Percentiles rank a stretch among this genome's conserved stretches.
phyloP scores from a whole-genome alignment of 2,888 invertebrate species.

The Sesia apiformis region DNA sequence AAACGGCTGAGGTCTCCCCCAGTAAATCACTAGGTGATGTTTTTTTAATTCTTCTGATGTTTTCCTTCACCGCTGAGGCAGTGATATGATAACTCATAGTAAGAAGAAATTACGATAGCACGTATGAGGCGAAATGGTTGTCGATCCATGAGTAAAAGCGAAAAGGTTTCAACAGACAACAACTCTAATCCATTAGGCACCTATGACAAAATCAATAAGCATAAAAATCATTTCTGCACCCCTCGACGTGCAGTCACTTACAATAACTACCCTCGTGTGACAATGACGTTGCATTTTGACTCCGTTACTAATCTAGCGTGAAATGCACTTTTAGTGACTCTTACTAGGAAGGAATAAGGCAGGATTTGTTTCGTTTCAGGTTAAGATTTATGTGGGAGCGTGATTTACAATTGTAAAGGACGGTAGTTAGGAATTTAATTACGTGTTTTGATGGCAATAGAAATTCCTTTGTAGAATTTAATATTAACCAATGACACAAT shows the following conservation, averaged over 20 bases:
- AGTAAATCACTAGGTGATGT: no score
- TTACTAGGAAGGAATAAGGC: neutral
- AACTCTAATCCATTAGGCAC: neutral
- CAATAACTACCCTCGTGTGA: conserved; percentile 13
- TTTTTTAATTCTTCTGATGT: no score
- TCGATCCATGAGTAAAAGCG: no score
- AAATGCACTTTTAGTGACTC: neutral
- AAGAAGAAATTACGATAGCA: no score
- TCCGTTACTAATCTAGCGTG: conserved; percentile 2
- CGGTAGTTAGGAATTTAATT: neutral
- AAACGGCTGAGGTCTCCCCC: no score
- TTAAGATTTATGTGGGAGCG: neutral
- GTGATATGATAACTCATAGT: no score
- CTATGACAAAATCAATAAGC: conserved; percentile 20
- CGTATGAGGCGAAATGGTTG: no score
- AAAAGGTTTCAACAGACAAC: no score
- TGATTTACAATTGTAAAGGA: neutral
- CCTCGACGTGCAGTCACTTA: conserved; percentile 8
- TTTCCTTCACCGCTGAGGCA: no score
- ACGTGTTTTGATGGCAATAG: neutral
- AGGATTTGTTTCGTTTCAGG: neutral
- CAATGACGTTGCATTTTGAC: conserved; percentile 28
- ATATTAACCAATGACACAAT: neutral
- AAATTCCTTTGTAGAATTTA: neutral
- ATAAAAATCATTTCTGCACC: conserved; percentile 20